Percentiles rank a stretch among this genome's conserved stretches.
Conservation (phyloP, 2,797 vertebrate species). For the Pseudocheirus occidentalis region DNA sequence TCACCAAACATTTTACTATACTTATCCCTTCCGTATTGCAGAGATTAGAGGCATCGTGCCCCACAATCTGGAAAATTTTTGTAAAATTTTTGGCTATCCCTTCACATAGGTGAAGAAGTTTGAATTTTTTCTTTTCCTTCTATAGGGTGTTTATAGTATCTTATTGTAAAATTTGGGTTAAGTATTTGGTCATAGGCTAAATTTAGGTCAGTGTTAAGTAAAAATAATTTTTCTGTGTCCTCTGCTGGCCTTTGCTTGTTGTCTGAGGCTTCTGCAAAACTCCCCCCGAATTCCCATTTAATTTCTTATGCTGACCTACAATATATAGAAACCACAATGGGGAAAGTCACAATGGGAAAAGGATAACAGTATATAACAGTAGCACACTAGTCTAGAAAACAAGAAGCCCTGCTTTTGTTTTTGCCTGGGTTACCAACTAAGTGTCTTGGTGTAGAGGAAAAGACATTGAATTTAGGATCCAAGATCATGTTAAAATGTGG, state of each 20-base stretch:
- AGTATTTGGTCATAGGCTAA: not conserved
- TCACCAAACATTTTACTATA: not conserved
- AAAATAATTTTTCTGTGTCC: not conserved
- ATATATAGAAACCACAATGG: not conserved
- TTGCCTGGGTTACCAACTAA: not conserved
- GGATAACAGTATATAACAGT: not conserved
- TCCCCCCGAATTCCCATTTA: not conserved
- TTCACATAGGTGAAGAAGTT: not conserved
- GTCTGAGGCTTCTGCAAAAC: not conserved
- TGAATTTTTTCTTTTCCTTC: not conserved
- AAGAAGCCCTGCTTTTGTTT: not conserved
- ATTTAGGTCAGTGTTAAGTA: not conserved
- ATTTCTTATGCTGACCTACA: not conserved
- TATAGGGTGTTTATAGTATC: not conserved
- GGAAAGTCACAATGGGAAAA: not conserved
- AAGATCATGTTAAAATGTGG: not conserved
- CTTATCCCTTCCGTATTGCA: not conserved
- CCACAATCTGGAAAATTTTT: not conserved
- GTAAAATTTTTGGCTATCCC: not conserved
- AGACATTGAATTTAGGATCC: not conserved
- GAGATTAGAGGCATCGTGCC: not conserved
- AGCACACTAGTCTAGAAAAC: not conserved
- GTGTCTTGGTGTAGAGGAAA: not conserved
- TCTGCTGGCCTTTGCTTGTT: not conserved
- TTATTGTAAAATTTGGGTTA: not conserved